These are phyloP conservation scores for Pholis gunnellus DNA, from an alignment of 2,113 vertebrate species.

Conservation along the genomic window DNA sequence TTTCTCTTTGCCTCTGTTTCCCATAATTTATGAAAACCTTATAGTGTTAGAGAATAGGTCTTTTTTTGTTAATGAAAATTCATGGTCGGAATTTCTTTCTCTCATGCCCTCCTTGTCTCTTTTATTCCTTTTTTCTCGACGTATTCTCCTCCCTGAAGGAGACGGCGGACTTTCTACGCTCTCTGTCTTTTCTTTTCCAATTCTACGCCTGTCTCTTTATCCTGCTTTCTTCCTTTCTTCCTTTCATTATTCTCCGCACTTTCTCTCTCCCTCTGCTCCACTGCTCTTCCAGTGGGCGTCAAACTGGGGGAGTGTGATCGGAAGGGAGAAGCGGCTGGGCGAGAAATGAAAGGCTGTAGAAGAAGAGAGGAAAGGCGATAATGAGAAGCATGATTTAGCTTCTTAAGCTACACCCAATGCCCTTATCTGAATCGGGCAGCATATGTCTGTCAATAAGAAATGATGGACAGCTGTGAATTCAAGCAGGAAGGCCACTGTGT, in stretches of 20 bases:
- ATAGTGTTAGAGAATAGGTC: constrained; percentile 17
- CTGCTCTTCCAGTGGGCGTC: constrained; percentile 81
- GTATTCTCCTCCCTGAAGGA: constrained; percentile 52
- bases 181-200: constrained; percentile 49
- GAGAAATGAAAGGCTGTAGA: constrained; percentile 81
- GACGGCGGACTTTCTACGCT: constrained; percentile 28
- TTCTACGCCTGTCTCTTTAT: constrained; percentile 45
- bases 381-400: constrained; percentile 80
- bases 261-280: constrained; percentile 63
- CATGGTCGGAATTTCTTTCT: constrained; percentile 29
- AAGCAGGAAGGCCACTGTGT: neutral
- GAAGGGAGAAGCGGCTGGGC: constrained; percentile 77
- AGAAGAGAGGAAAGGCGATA: constrained; percentile 69
- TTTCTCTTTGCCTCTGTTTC: constrained; percentile 13
- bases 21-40: constrained; percentile 41
- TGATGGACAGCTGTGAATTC: constrained; percentile 38
- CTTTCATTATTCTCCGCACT: constrained; percentile 49
- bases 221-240: constrained; percentile 8
- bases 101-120: constrained; percentile 27
- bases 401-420: constrained; percentile 68
- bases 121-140: constrained; percentile 31
- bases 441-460: constrained; percentile 35
- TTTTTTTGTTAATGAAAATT: constrained; percentile 58
- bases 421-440: constrained; percentile 55
- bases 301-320: constrained; percentile 83